Evolutionary conservation across 1,140 invertebrate genomes (phyloP).

Genomic region (Camponotus pennsylvanicus): DNA sequence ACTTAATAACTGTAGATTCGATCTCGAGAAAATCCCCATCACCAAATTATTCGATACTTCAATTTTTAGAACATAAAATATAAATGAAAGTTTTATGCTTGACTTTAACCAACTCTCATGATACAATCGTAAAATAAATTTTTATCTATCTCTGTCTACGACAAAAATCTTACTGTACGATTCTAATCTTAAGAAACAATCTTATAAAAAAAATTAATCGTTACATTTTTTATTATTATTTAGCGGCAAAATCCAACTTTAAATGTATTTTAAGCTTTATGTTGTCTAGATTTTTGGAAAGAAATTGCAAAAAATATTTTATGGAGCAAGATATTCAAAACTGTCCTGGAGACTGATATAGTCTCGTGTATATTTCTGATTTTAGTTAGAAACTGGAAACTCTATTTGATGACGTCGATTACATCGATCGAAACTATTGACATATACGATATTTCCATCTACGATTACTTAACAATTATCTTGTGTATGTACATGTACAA

Average conservation of each 20-base stretch:
- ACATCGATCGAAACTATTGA: slow-evolving; percentile 18
- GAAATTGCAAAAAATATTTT: neutral
- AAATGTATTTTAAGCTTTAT: neutral
- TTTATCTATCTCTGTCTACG: neutral
- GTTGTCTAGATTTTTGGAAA: neutral
- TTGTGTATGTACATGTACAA: slow-evolving; percentile 27
- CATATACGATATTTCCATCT: slow-evolving; percentile 9
- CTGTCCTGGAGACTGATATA: neutral
- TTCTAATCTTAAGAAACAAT: slow-evolving; percentile 33
- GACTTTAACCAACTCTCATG: neutral
- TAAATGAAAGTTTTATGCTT: slow-evolving; percentile 21
- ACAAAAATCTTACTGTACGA: neutral
- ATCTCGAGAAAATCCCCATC: slow-evolving; percentile 7
- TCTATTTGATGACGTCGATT: slow-evolving; percentile 12
- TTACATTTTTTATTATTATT: slow-evolving; percentile 29
- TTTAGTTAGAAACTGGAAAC: neutral
- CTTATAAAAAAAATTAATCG: neutral
- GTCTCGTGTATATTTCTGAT: neutral
- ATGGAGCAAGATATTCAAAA: slow-evolving; percentile 1
- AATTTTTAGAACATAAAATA: slow-evolving; percentile 11
- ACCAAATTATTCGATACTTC: slow-evolving; percentile 9
- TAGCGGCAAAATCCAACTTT: neutral
- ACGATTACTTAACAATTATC: slow-evolving; percentile 24
- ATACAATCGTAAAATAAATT: slow-evolving; percentile 6
- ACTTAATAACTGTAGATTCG: slow-evolving; percentile 14